These are phyloP conservation scores for Brenthis daphne DNA, from an alignment of 2,888 invertebrate genomes.

Conservation along the genomic window DNA sequence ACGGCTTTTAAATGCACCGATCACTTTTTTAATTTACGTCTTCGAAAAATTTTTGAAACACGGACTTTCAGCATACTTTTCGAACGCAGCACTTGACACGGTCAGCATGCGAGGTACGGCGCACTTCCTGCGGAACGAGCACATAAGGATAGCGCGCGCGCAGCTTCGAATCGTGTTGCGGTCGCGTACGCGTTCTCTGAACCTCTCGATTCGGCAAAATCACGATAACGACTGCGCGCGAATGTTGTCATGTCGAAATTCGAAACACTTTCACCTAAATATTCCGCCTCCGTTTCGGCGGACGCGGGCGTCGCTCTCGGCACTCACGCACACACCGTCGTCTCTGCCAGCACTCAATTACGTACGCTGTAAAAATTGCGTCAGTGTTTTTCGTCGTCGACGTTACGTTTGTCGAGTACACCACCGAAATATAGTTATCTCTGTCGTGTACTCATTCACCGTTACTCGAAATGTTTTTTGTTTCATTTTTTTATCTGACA, in stretches of 20 bases:
- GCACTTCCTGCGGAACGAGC: conserved; percentile 67
- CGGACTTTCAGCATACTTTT: conserved; percentile 75
- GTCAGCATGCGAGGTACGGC: conserved; percentile 62
- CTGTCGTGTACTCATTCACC: conserved; percentile 76
- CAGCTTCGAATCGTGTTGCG: conserved; percentile 52
- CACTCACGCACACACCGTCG: conserved; percentile 78
- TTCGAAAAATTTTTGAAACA: conserved; percentile 67
- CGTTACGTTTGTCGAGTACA: conserved; percentile 69
- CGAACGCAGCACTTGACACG: conserved; percentile 62
- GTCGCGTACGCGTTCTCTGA: conserved; percentile 63
- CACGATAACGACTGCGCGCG: conserved; percentile 82
- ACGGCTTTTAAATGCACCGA: conserved; percentile 63
- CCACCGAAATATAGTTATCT: conserved; percentile 79
- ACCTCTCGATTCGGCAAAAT: conserved; percentile 82
- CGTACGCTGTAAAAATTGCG: conserved; percentile 82
- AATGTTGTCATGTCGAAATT: conserved; percentile 83
- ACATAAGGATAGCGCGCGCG: conserved; percentile 57
- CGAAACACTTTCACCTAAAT: conserved; percentile 83
- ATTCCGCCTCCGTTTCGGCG: conserved; percentile 81
- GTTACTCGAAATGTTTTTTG: conserved; percentile 67
- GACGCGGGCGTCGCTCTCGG: conserved; percentile 82
- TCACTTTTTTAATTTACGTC: conserved; percentile 77
- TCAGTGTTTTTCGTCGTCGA: conserved; percentile 81
- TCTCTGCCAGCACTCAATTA: conserved; percentile 73
- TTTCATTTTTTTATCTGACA: conserved; percentile 74